Conservation (phyloP, 2,797 vertebrate genomes). For the Distichodus sexfasciatus region DNA sequence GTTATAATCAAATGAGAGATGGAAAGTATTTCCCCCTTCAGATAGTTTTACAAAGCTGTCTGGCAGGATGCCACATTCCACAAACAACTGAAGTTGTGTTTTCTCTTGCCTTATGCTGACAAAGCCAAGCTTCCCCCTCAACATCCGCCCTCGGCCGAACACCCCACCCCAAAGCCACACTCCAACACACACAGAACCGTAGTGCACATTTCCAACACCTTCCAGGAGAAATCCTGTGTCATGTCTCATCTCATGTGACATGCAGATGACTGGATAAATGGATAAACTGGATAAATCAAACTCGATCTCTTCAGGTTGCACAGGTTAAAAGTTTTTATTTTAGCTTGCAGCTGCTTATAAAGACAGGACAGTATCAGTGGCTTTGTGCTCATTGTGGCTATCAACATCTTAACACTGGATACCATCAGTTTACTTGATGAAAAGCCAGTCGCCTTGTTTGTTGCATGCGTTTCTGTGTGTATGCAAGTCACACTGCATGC, state of each 20-base stretch:
- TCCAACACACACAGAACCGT: not conserved
- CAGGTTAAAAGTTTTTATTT: not conserved
- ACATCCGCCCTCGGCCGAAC: conserved; percentile 19
- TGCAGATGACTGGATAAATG: not conserved
- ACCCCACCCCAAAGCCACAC: conserved; percentile 7
- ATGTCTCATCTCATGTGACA: not conserved
- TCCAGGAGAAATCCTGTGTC: not conserved
- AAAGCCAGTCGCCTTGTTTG: not conserved
- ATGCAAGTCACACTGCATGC: not conserved
- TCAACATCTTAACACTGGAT: not conserved
- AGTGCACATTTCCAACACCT: not conserved
- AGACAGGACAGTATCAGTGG: not conserved
- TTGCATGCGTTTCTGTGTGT: not conserved
- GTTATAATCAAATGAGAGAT: not conserved
- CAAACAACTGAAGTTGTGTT: conserved; percentile 28
- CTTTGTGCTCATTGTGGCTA: not conserved
- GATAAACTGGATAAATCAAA: not conserved
- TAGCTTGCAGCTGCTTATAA: not conserved
- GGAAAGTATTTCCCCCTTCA: conserved; percentile 3
- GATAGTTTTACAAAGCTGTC: conserved; percentile 34
- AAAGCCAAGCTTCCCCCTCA: conserved; percentile 32
- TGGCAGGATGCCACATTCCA: conserved; percentile 45
- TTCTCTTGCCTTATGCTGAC: conserved; percentile 35
- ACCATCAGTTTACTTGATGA: too few relatives aligned
- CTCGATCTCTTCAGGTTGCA: not conserved